Conservation (phyloP, 2,888 invertebrate species). For the Scelioninae gen. 1 region DNA sequence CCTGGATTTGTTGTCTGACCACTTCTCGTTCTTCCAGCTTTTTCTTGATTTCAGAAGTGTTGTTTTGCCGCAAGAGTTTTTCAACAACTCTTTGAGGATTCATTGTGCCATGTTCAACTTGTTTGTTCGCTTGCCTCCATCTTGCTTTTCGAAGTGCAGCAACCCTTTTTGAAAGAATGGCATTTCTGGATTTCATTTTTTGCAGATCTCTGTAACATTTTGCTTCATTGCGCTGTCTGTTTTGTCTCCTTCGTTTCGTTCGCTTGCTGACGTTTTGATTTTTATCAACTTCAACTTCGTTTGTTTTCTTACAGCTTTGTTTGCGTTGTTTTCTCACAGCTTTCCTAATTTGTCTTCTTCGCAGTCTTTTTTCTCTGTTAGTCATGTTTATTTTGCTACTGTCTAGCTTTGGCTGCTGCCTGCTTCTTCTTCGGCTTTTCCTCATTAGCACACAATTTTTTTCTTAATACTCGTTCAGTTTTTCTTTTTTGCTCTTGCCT, state of each 20-base stretch:
- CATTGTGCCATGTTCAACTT: not conserved
- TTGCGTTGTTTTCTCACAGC: conserved; percentile 6
- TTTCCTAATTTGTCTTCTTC: conserved; percentile 17
- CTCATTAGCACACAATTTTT: not conserved
- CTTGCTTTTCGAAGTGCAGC: not conserved
- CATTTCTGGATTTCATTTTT: conserved; percentile 6
- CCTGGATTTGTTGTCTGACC: conserved; percentile 15
- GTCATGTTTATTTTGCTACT: conserved; percentile 36
- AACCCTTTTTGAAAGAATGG: not conserved
- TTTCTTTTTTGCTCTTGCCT: conserved; percentile 12
- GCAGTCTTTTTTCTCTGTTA: conserved; percentile 36
- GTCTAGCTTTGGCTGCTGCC: conserved; percentile 20
- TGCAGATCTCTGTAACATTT: conserved; percentile 17
- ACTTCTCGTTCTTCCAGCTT: conserved; percentile 35
- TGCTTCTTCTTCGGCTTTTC: conserved; percentile 9
- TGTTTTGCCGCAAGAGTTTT: not conserved
- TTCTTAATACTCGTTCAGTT: not conserved
- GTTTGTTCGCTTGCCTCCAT: conserved; percentile 2
- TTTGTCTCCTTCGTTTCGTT: conserved; percentile 14
- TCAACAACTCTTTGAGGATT: conserved; percentile 24
- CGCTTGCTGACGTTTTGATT: not conserved
- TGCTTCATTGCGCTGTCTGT: not conserved
- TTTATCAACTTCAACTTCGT: not conserved
- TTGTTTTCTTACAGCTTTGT: not conserved
- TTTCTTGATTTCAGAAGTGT: conserved; percentile 8